Percentiles rank a stretch among this genome's conserved stretches.
Conservation (phyloP, 2,113 vertebrate genomes). For the Mungos mungo region DNA sequence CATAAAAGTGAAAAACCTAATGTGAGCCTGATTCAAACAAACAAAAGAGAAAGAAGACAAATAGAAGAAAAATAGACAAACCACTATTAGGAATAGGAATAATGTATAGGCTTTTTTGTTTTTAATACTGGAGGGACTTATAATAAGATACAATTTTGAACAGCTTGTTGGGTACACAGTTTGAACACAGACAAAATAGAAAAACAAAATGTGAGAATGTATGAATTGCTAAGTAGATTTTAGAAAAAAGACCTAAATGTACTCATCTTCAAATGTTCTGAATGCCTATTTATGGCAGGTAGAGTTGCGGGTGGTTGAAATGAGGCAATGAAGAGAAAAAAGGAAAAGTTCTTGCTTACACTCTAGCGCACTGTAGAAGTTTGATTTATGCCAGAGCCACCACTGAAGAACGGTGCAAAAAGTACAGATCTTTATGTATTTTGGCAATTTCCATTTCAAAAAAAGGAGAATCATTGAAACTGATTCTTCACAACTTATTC, state of each 20-base stretch:
- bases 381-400: neutral
- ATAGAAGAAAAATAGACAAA: neutral
- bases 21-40: neutral
- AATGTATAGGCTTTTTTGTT: neutral
- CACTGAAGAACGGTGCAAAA: neutral
- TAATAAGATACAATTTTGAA: neutral
- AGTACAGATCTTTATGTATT: neutral
- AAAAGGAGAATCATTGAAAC: neutral
- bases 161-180: neutral
- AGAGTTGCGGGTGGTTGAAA: neutral
- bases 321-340: neutral
- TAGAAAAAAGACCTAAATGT: neutral
- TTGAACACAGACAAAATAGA: neutral
- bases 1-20: neutral
- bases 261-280: neutral
- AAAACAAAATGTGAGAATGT: neutral
- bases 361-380: neutral
- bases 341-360: neutral
- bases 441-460: neutral
- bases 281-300: neutral
- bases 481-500: neutral
- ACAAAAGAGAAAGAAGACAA: too few species aligned
- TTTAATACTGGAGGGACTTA: neutral
- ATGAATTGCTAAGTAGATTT: neutral
- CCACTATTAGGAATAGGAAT: neutral